These are phyloP conservation scores for Ceratitis capitata DNA, from an alignment of 1,140 invertebrate genomes.

Conservation along the genomic window DNA sequence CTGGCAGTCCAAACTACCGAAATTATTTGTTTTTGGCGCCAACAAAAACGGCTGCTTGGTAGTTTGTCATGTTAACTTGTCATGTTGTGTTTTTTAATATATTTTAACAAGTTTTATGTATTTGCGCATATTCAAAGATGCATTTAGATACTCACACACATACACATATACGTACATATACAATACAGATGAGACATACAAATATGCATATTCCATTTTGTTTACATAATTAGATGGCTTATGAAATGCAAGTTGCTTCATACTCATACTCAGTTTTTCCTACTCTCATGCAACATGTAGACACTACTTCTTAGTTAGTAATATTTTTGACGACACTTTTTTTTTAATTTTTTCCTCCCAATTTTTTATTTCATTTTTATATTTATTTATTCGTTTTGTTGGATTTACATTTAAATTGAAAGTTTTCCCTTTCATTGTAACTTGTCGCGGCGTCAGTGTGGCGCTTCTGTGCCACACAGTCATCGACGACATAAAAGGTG, in stretches of 20 bases:
- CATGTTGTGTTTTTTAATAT: neutral
- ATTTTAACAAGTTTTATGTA: neutral
- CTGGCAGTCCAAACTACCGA: neutral
- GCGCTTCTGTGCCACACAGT: neutral
- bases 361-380: too few relatives aligned
- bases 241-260: neutral
- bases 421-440: constrained; percentile 32
- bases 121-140: neutral
- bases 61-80: constrained; percentile 9
- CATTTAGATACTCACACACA: neutral
- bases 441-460: constrained; percentile 13
- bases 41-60: neutral
- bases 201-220: neutral
- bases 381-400: too few relatives aligned
- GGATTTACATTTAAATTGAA: constrained; percentile 18
- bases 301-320: too few relatives aligned
- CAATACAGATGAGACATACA: neutral
- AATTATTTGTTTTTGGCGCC: neutral
- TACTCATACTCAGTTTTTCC: neutral
- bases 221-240: neutral
- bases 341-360: neutral
- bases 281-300: neutral
- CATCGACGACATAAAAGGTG: neutral
- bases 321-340: neutral
- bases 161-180: neutral